Evolutionary conservation across 2,888 invertebrate species (phyloP).

Genomic region (Stenurella melanura): DNA sequence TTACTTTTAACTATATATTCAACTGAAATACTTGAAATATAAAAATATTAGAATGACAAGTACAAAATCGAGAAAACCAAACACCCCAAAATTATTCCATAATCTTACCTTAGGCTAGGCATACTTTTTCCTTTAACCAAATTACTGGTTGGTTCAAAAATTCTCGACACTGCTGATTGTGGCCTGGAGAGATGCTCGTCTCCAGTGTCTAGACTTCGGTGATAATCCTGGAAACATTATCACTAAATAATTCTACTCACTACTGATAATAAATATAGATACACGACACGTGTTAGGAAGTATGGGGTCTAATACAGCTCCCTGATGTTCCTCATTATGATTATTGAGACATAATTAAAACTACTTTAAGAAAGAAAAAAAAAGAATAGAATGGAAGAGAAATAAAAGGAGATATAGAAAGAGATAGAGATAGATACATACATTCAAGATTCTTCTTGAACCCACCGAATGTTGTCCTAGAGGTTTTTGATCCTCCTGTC

Average conservation of each 20-base stretch:
- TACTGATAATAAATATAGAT: not conserved
- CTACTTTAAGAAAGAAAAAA: conserved; percentile 8
- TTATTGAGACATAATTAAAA: no score
- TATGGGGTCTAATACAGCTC: not conserved
- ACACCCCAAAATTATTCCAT: not conserved
- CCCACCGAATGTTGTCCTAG: conserved; percentile 80
- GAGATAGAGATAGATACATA: conserved; percentile 66
- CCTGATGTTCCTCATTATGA: no score
- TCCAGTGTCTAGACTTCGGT: conserved; percentile 87
- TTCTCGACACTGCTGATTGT: conserved; percentile 80
- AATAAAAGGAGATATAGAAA: conserved; percentile 39
- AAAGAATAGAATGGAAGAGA: conserved; percentile 27
- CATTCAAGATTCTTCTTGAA: conserved; percentile 72
- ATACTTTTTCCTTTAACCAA: conserved; percentile 96
- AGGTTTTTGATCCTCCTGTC: conserved; percentile 81
- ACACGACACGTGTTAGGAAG: not conserved
- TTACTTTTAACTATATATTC: not conserved
- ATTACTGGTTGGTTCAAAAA: conserved; percentile 77
- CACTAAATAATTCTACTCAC: not conserved
- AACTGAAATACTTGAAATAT: not conserved
- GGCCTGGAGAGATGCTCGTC: conserved; percentile 85
- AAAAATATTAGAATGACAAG: not conserved
- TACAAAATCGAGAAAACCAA: not conserved
- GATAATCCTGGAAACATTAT: conserved; percentile 80
- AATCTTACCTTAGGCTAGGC: conserved; percentile 91